Evolutionary conservation across 2,113 vertebrate genomes (phyloP).

Genomic region (zebrafish (Danio rerio)): DNA sequence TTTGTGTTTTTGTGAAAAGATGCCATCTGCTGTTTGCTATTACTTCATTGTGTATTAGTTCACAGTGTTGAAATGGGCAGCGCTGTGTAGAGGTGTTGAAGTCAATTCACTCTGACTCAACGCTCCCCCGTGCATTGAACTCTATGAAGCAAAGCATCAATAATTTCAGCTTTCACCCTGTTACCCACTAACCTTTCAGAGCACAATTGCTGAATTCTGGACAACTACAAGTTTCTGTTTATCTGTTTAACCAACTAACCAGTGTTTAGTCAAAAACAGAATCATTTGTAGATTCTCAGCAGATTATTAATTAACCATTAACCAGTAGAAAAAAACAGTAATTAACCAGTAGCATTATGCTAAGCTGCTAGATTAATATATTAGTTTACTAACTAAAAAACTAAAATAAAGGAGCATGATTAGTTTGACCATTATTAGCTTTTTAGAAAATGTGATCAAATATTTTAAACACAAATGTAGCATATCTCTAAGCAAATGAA

Average conservation of each 20-base stretch:
- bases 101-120: not conserved
- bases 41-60: not conserved
- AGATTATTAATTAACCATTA: too few species aligned
- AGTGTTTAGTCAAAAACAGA: not conserved
- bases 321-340: too few species aligned
- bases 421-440: not conserved
- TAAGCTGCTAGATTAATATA: not conserved
- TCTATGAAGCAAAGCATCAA: not conserved
- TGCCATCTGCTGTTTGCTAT: not conserved
- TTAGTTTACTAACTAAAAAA: not conserved
- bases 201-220: too few species aligned
- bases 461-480: too few species aligned
- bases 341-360: not conserved
- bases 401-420: not conserved
- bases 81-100: not conserved
- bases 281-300: not conserved
- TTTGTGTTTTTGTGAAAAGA: slow-evolving; percentile 35
- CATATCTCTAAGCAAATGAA: too few species aligned
- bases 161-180: not conserved
- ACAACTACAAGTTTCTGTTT: not conserved
- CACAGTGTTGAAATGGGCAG: not conserved
- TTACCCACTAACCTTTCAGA: not conserved
- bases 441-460: too few species aligned
- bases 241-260: not conserved
- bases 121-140: not conserved